Evolutionary conservation across 1,140 invertebrate species (phyloP).

Genomic region (Temnothorax longispinosus): DNA sequence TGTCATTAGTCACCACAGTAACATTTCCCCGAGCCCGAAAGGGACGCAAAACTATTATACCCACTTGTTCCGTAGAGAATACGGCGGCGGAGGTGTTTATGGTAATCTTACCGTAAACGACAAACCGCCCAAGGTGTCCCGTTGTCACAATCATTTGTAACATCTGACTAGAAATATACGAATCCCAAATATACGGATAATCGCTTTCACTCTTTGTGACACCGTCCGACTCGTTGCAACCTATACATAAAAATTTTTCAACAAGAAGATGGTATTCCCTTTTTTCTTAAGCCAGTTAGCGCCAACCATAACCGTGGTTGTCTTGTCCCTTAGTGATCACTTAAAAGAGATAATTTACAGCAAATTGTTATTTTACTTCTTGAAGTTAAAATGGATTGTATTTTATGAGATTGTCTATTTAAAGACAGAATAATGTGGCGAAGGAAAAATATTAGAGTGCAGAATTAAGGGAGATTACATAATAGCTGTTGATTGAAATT

Average conservation of each 20-base stretch:
- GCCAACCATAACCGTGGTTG: too few relatives aligned
- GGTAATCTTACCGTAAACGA: slow-evolving; percentile 69
- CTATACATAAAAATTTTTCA: background rate
- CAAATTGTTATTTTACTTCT: background rate
- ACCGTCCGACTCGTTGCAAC: too few relatives aligned
- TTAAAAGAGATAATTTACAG: background rate
- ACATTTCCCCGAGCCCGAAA: slow-evolving; percentile 71
- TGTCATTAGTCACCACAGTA: slow-evolving; percentile 78
- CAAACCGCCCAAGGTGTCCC: slow-evolving; percentile 69
- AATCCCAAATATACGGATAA: slow-evolving; percentile 36
- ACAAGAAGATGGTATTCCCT: background rate
- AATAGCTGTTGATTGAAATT: background rate
- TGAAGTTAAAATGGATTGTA: background rate
- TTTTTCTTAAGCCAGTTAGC: background rate
- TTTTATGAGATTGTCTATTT: background rate
- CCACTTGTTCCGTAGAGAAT: slow-evolving; percentile 64
- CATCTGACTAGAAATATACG: slow-evolving; percentile 1
- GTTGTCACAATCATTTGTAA: slow-evolving; percentile 67
- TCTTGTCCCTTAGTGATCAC: background rate
- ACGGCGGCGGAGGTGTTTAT: slow-evolving; percentile 78
- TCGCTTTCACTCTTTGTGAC: slow-evolving; percentile 5
- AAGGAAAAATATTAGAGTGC: background rate
- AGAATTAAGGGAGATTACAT: background rate
- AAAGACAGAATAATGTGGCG: background rate
- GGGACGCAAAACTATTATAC: slow-evolving; percentile 76